Evolutionary conservation across 1,140 invertebrate species (phyloP).

Genomic region (Dreissena polymorpha): DNA sequence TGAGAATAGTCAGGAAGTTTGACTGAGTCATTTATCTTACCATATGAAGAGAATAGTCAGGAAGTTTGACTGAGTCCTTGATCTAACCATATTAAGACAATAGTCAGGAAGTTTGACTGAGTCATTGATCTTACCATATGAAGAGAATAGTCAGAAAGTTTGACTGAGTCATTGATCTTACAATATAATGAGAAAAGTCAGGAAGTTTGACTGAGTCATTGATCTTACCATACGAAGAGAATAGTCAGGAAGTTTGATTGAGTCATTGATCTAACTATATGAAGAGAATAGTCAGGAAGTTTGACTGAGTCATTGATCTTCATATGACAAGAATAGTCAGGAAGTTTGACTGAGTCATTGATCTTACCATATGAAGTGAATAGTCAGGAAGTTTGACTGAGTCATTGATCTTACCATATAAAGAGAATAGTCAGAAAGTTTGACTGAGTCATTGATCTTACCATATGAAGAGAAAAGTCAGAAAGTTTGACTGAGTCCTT

Average conservation of each 20-base stretch:
- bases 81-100: conserved; percentile 79
- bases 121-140: conserved; percentile 79
- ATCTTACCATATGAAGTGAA: conserved; percentile 79
- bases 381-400: conserved; percentile 78
- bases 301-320: conserved; percentile 76
- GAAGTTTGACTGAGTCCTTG: conserved; percentile 78
- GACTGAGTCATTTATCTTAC: conserved; percentile 78
- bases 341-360: conserved; percentile 78
- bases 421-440: conserved; percentile 78
- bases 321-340: conserved; percentile 78
- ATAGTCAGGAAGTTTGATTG: conserved; percentile 79
- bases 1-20: conserved; percentile 78
- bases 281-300: conserved; percentile 78
- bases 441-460: conserved; percentile 77
- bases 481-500: conserved; percentile 78
- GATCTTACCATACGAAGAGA: conserved; percentile 79
- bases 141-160: conserved; percentile 78
- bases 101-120: conserved; percentile 78
- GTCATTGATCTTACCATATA: conserved; percentile 79
- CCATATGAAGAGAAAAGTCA: conserved; percentile 79
- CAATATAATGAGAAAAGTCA: conserved; percentile 79
- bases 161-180: conserved; percentile 77
- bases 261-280: conserved; percentile 79
- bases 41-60: conserved; percentile 78
- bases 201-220: conserved; percentile 78